Evolutionary conservation across 2,797 vertebrate genomes (phyloP), one percentile per base, ranked within the genome.

Genomic region (Hipposideros larvatus): DNA sequence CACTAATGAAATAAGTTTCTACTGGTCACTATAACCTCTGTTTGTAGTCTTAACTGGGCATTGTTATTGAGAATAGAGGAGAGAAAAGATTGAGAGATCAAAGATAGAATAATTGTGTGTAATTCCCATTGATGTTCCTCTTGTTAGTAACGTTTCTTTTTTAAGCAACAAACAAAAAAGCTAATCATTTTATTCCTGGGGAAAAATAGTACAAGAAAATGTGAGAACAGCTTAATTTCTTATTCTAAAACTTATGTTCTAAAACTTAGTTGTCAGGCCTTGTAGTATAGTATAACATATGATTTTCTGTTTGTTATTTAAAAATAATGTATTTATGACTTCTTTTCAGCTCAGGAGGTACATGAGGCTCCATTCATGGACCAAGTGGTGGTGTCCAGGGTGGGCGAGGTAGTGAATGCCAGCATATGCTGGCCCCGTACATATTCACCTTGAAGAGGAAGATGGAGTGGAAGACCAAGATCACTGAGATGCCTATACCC

Each of bases 391-490:
- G 99, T 99, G 96, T 99, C 99, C 1, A 99, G 99, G 97, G 98
- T 99, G 97, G 99, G 99, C 1, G 99, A 99, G 3, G 99, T 99
- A 96, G 99, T 99, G 68, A 99, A 99, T 95, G 99, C 99, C 43
- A 99, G 99, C 59, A 98, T 99, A 66, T 99, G 31, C 98, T 99
- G 96, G 99, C 99, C 3, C 99, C 99, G 98, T 99, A 99, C 97
- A 99, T 99, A 87, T 99, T 99, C 91, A 99, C 99, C 57, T 99
- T 99, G 98, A 99, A 99, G 98, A 99, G 99, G 96, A 99, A 99
- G 98, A 99, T 99, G 15, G 99, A 99, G 11, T 99, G 99, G 97
- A 99, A 99, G 98, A 99, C 99, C 1, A 99, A 99, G 98, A 99
- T 99, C 97, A 99, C 99, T 96, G 99, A 99, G 98, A 99, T 99